Evolutionary conservation across 2,888 invertebrate genomes (phyloP).

Genomic region (Ochropacha duplaris): DNA sequence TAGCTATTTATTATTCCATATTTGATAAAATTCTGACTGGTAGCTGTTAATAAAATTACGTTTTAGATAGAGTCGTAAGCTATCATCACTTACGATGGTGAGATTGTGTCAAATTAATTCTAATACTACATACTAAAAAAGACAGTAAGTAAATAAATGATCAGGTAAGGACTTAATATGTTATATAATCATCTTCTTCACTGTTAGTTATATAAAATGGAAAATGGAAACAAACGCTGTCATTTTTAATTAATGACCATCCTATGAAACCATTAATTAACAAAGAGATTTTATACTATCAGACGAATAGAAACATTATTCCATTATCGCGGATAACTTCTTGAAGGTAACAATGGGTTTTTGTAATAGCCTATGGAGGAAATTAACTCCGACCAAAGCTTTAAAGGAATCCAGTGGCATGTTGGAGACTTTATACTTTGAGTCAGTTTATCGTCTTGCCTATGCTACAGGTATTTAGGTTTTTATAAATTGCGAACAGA

Average conservation of each 20-base stretch:
- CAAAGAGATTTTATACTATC: no score
- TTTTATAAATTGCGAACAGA: slow-evolving; percentile 1
- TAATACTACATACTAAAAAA: no score
- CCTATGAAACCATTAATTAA: not conserved
- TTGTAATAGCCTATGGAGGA: slow-evolving; percentile 44
- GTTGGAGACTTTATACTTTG: slow-evolving; percentile 60
- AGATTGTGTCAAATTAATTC: no score
- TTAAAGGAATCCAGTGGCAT: slow-evolving; percentile 49
- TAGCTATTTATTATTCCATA: no score
- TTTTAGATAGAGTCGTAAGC: no score
- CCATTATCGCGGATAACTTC: slow-evolving; percentile 12
- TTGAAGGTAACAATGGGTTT: slow-evolving; percentile 36
- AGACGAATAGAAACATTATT: not conserved
- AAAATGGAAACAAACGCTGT: slow-evolving; percentile 1
- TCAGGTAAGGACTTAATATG: no score
- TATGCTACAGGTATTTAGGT: slow-evolving; percentile 57
- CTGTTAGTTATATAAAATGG: not conserved
- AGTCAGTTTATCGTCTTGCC: slow-evolving; percentile 55
- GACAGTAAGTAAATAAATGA: no score
- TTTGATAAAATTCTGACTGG: no score
- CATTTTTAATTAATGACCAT: not conserved
- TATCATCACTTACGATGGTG: no score
- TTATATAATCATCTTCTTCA: no score
- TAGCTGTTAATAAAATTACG: no score
- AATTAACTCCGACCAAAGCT: slow-evolving; percentile 53